Percentiles rank a stretch among this genome's conserved stretches.
phyloP scores from a whole-genome alignment of 2,888 invertebrate species.

The Anticlea derivata region DNA sequence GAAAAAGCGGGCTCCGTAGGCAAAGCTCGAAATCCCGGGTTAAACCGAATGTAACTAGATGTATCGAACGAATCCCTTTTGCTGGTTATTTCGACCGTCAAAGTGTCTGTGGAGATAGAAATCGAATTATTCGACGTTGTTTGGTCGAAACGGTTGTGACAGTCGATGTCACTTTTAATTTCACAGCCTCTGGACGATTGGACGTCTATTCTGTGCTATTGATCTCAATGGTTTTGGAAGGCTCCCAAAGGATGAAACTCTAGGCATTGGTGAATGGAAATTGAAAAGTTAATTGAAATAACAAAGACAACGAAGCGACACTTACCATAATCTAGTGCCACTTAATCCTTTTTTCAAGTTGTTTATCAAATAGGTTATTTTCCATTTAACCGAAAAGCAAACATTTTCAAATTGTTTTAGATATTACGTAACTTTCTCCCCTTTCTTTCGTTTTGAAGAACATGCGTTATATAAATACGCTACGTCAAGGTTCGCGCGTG shows the following conservation, averaged over 20 bases:
- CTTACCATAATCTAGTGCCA: too few species aligned
- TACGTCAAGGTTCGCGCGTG: too few species aligned
- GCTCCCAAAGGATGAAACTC: constrained; percentile 2
- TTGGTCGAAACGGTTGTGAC: constrained; percentile 18
- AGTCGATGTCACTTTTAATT: constrained; percentile 31
- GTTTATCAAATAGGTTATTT: background rate
- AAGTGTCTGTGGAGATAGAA: constrained; percentile 48
- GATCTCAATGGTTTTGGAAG: constrained; percentile 10
- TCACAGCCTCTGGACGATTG: constrained; percentile 24
- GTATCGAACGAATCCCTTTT: constrained; percentile 44
- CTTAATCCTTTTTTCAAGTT: too few species aligned
- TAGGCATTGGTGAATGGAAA: background rate
- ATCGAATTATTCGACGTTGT: constrained; percentile 47
- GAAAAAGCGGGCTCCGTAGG: constrained; percentile 34
- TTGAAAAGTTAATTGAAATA: constrained; percentile 1
- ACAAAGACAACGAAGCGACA: too few species aligned
- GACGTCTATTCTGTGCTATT: constrained; percentile 6
- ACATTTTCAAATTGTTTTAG: background rate
- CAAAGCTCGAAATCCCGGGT: constrained; percentile 43
- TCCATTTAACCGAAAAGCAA: background rate
- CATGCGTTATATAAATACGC: too few species aligned
- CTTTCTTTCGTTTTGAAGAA: too few species aligned
- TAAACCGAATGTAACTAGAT: constrained; percentile 46
- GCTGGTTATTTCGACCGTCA: constrained; percentile 58
- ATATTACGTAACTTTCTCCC: too few species aligned